Conservation (phyloP, 2,113 vertebrate genomes). For the Toxotes chatareus region DNA sequence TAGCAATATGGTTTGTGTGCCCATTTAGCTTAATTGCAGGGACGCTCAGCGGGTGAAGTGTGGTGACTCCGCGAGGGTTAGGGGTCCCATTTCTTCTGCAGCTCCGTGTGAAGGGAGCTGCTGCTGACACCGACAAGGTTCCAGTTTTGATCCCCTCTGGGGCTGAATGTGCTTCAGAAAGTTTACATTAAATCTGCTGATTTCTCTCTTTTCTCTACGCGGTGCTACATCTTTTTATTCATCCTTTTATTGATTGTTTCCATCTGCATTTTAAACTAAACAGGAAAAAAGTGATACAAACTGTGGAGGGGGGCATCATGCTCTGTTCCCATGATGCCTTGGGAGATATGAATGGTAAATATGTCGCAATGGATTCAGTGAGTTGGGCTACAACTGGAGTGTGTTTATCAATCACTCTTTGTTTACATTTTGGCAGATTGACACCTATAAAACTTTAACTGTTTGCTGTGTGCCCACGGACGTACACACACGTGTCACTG, state of each 20-base stretch:
- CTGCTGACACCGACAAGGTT: background rate
- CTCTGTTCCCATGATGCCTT: too few relatives aligned
- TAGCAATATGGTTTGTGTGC: constrained; percentile 63
- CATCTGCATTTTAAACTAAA: too few relatives aligned
- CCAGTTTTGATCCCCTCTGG: constrained; percentile 10
- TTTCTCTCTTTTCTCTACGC: too few relatives aligned
- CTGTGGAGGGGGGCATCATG: too few relatives aligned
- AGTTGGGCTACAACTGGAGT: too few relatives aligned
- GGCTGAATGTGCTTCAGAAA: background rate
- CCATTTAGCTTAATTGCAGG: constrained; percentile 65
- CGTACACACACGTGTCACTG: background rate
- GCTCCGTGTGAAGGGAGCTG: constrained; percentile 15
- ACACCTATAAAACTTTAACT: too few relatives aligned
- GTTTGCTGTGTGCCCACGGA: background rate
- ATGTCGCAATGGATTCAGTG: background rate
- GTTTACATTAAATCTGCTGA: background rate
- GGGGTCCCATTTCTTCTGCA: constrained; percentile 24
- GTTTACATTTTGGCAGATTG: too few relatives aligned
- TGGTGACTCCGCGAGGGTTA: constrained; percentile 17
- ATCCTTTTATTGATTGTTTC: too few relatives aligned
- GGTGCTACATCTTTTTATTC: too few relatives aligned
- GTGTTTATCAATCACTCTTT: too few relatives aligned
- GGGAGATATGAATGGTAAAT: too few relatives aligned
- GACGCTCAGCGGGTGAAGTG: constrained; percentile 40
- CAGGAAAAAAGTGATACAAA: too few relatives aligned